These are phyloP conservation scores for Saccostrea echinata DNA, from an alignment of 1,140 invertebrate genomes.

Conservation along the genomic window DNA sequence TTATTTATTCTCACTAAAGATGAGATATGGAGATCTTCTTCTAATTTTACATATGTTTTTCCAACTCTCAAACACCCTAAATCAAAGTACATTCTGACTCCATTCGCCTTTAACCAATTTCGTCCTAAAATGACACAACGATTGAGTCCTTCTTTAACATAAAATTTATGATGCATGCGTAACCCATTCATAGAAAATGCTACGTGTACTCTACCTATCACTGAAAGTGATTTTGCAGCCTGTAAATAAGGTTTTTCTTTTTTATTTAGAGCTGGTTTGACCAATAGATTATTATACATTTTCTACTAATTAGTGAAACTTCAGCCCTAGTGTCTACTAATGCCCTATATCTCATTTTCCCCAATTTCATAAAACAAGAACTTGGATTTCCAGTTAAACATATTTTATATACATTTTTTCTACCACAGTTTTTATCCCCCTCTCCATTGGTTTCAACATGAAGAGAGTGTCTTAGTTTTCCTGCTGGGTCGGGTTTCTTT, in stretches of 20 bases:
- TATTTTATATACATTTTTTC: neutral
- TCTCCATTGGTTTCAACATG: neutral
- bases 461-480: too few species aligned
- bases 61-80: too few species aligned
- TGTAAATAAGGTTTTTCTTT: too few species aligned
- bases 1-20: too few species aligned
- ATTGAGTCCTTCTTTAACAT: too few species aligned
- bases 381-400: neutral
- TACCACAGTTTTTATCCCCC: neutral
- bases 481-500: neutral
- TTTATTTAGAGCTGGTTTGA: slow-evolving; percentile 21
- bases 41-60: too few species aligned
- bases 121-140: too few species aligned
- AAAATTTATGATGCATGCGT: too few species aligned
- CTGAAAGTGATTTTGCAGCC: slow-evolving; percentile 32
- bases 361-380: slow-evolving; percentile 52
- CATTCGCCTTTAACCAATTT: too few species aligned
- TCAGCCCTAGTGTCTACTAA: slow-evolving; percentile 50
- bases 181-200: too few species aligned
- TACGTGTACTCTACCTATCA: slow-evolving; percentile 30
- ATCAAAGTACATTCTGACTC: too few species aligned
- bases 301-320: slow-evolving; percentile 38
- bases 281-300: slow-evolving; percentile 30
- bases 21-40: too few species aligned
- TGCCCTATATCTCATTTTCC: slow-evolving; percentile 45